These are phyloP conservation scores for Paguma larvata DNA, from an alignment of 2,797 vertebrate species.

Conservation along the genomic window DNA sequence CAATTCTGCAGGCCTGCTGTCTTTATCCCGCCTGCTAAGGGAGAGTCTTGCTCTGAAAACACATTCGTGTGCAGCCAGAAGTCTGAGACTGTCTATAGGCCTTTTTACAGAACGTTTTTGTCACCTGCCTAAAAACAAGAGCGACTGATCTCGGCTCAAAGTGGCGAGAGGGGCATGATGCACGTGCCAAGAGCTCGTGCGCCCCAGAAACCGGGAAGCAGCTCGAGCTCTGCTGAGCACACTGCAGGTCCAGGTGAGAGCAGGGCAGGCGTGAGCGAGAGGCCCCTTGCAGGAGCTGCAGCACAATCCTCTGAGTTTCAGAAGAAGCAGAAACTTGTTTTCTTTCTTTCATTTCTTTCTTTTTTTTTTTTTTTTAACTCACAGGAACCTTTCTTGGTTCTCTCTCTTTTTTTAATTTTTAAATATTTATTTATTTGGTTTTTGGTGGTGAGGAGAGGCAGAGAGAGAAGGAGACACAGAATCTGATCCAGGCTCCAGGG, in stretches of 20 bases:
- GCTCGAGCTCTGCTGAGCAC: neutral
- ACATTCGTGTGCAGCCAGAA: neutral
- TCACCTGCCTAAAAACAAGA: slow-evolving; percentile 4
- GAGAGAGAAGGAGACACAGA: too few species aligned
- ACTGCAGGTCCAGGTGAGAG: neutral
- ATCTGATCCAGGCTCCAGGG: too few species aligned
- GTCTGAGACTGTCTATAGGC: neutral
- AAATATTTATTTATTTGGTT: too few species aligned
- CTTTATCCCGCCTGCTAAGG: neutral
- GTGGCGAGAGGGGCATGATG: neutral
- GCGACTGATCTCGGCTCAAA: neutral
- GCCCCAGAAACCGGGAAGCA: neutral
- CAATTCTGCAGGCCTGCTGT: neutral
- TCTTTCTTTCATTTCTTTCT: too few species aligned
- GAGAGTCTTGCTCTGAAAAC: neutral
- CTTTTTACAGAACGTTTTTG: neutral
- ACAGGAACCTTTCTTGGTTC: too few species aligned
- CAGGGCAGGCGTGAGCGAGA: accelerated
- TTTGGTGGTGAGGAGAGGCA: too few species aligned
- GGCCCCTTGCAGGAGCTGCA: neutral
- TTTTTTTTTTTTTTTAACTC: too few species aligned
- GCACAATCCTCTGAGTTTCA: neutral
- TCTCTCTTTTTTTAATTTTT: too few species aligned
- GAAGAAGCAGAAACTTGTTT: too few species aligned
- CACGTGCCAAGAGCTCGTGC: neutral